Conservation (phyloP, 35 echinoderm and acorn worm species). For the Apostichopus californicus region DNA sequence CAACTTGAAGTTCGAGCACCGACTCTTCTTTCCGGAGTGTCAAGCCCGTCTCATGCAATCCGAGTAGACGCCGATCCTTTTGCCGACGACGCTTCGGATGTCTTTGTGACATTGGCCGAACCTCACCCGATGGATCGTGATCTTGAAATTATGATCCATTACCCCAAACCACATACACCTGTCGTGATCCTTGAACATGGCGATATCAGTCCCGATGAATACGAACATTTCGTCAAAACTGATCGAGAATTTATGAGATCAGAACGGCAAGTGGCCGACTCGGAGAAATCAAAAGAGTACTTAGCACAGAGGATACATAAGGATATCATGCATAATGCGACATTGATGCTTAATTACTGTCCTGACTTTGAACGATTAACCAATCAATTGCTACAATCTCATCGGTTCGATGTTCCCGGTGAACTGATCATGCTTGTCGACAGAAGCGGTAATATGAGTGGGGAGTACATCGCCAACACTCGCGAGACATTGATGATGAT, state of each 20-base stretch:
- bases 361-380: constrained; percentile 88
- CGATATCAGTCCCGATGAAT: constrained; percentile 87
- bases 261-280: constrained; percentile 5
- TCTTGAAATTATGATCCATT: constrained; percentile 78
- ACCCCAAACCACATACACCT: constrained; percentile 79
- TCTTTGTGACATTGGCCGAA: constrained; percentile 94
- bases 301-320: constrained; percentile 84
- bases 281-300: constrained; percentile 59
- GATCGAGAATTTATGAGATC: constrained; percentile 72
- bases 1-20: constrained; percentile 93
- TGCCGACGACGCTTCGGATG: constrained; percentile 93
- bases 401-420: constrained; percentile 90
- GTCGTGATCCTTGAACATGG: constrained; percentile 96
- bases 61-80: constrained; percentile 98
- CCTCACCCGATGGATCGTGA: constrained; percentile 90
- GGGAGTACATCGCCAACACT: constrained; percentile 92
- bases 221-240: constrained; percentile 88
- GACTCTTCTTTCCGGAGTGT: constrained; percentile 85
- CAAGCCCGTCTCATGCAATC: constrained; percentile 82
- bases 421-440: constrained; percentile 94
- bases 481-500: constrained; percentile 95
- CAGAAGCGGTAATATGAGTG: constrained; percentile 95
- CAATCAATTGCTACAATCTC: constrained; percentile 68
- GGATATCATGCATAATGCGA: constrained; percentile 97
- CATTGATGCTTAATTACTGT: constrained; percentile 94